These are phyloP conservation scores for Hypomecis atomaria DNA, from an alignment of 2,888 invertebrate species.

Conservation along the genomic window DNA sequence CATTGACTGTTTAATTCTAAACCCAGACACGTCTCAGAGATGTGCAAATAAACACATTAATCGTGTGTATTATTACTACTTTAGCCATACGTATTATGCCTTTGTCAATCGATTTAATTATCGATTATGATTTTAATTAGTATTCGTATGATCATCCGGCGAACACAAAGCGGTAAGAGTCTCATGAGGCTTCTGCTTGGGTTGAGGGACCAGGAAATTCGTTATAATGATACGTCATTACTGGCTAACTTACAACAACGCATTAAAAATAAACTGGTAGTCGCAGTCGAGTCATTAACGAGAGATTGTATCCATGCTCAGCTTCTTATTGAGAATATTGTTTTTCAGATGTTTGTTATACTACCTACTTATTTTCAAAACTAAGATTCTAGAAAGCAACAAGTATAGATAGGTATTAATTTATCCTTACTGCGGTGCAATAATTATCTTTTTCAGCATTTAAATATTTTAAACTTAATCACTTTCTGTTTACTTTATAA, in stretches of 20 bases:
- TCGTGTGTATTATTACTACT: constrained; percentile 22
- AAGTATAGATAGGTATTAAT: too few species aligned
- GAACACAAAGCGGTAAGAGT: constrained; percentile 38
- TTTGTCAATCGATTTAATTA: constrained; percentile 26
- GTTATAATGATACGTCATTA: constrained; percentile 55
- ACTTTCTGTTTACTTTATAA: too few species aligned
- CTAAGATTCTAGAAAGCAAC: too few species aligned
- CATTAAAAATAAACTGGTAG: constrained; percentile 9
- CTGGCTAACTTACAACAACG: constrained; percentile 24
- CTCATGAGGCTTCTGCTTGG: constrained; percentile 40
- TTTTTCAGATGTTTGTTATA: too few species aligned
- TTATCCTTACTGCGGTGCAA: too few species aligned
- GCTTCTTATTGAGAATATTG: too few species aligned
- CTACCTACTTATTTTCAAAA: too few species aligned
- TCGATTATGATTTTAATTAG: constrained; percentile 37
- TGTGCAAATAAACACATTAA: constrained; percentile 27
- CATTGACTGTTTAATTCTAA: constrained; percentile 5
- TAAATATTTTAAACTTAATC: too few species aligned
- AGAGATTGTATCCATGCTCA: background rate
- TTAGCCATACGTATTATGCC: constrained; percentile 12
- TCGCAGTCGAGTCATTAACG: constrained; percentile 3
- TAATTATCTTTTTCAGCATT: too few species aligned
- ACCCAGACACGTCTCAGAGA: constrained; percentile 17
- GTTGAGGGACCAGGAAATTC: constrained; percentile 56
- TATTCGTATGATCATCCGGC: constrained; percentile 24